A percentile compares a stretch with the other conserved stretches of the same genome.
phyloP scores from a whole-genome alignment of 2,797 vertebrate species.

The Eurystomus glaucurus region DNA sequence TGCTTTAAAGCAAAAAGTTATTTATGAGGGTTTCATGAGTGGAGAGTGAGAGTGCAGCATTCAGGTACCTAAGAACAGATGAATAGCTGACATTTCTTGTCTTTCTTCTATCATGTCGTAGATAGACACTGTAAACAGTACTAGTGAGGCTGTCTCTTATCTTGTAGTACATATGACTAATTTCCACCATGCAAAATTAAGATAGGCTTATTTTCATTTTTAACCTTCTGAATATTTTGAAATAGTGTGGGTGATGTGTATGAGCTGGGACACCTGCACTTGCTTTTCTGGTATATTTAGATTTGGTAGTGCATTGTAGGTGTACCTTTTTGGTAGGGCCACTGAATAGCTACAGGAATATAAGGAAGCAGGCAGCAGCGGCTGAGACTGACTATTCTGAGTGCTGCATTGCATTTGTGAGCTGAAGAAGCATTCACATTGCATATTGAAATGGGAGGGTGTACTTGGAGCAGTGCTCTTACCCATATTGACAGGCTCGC shows the following conservation, averaged over 20 bases:
- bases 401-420: fast-evolving
- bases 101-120: conserved; percentile 48
- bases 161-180: conserved; percentile 48
- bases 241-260: conserved; percentile 18
- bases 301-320: conserved; percentile 25
- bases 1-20: not conserved
- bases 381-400: not conserved
- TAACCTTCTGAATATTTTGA: conserved; percentile 68
- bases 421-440: not conserved
- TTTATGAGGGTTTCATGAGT: not conserved
- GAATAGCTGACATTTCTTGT: not conserved
- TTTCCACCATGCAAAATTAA: conserved; percentile 67
- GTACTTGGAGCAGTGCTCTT: not conserved
- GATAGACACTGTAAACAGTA: conserved; percentile 67
- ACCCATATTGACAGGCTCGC: not conserved
- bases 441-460: not conserved
- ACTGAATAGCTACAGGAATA: not conserved
- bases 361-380: not conserved
- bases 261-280: not conserved
- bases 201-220: conserved; percentile 69
- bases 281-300: not conserved
- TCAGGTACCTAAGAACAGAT: not conserved
- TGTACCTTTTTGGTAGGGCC: not conserved
- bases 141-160: conserved; percentile 42
- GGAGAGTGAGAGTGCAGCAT: not conserved